Percentiles rank a stretch among this genome's conserved stretches.
Evolutionary conservation across 1,140 invertebrate genomes (phyloP).

Genomic region (Liolophura sinensis): DNA sequence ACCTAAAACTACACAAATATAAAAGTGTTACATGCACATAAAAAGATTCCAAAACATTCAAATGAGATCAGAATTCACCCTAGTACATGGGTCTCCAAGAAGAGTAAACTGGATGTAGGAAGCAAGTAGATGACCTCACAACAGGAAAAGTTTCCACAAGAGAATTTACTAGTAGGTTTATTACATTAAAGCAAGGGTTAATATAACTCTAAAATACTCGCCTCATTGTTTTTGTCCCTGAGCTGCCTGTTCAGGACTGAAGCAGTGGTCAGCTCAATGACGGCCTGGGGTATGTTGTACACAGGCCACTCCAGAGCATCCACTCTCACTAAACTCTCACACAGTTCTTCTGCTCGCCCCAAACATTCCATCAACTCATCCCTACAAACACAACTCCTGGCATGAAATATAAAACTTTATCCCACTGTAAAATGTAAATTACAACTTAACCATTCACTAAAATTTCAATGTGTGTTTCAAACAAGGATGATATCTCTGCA

Average conservation of each 20-base stretch:
- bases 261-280: constrained; percentile 31
- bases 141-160: too few species aligned
- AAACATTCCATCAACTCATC: constrained; percentile 37
- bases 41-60: too few species aligned
- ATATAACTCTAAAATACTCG: constrained; percentile 10
- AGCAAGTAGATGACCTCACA: too few species aligned
- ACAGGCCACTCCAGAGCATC: constrained; percentile 45
- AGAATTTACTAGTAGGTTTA: too few species aligned
- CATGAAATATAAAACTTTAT: too few species aligned
- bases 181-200: too few species aligned
- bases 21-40: not conserved
- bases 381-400: constrained; percentile 16
- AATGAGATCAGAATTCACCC: too few species aligned
- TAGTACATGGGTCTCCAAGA: not conserved
- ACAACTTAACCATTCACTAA: too few species aligned
- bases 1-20: not conserved
- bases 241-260: constrained; percentile 37
- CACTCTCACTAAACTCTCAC: constrained; percentile 41
- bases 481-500: too few species aligned
- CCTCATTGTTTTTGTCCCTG: constrained; percentile 36
- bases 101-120: too few species aligned
- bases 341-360: constrained; percentile 28
- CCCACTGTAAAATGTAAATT: too few species aligned
- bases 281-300: constrained; percentile 22
- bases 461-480: too few species aligned